Base-by-base conservation (phyloP, 2,888 invertebrate genomes). In the Cheilosia vernalis region DNA sequence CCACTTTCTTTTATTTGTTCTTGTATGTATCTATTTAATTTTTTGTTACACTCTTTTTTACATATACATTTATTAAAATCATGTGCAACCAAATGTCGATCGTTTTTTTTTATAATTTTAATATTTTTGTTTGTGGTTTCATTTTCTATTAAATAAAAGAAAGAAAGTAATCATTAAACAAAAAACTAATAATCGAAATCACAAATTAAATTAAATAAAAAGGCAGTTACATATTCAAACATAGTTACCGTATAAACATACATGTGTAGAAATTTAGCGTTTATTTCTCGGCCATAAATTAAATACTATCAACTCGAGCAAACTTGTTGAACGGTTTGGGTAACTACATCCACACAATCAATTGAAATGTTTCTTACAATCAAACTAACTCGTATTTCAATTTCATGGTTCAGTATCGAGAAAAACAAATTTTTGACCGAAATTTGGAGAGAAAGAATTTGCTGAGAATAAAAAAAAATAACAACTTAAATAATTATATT, bases 231-330 rank as follows among this genome's bases (percentile, higher is more conserved):
- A 10, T 47, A 55, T 61, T 44, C 17, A 44, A 7, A 44, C 17
- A 63, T 70, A 80, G 19, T 73, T 74, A 61, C 61, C 67, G 40
- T 74, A 74, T 60, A 55, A 33, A 74, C 9, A 63, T 30, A 37
- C 13, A 63, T 37, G 30, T 74, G 77, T 77, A 82, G 81, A 30
- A 49, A 47, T 64, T 70, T 81, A 63, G 64, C 51, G 81, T 82
- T 82, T 82, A 76, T 77, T 76, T 77, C 64, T 82, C 70, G 76
- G 58, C 53, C 21, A 37, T 69, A 15, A 49, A 61, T 21, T 33
- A 37, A 58, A 9, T n/a, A 58, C 0, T n/a, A 42, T 1, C 17
- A 21, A 19, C 21, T 44, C 21, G 17, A 40, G 49, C 40, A 42
- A 24, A 13, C 49, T 4, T 19, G 9, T 19, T 21, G 19, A 13